Percentiles rank a stretch among this genome's conserved stretches.
These are phyloP conservation scores for Drosophila meridiana DNA, from an alignment of 2,888 invertebrate genomes.

Conservation along the genomic window DNA sequence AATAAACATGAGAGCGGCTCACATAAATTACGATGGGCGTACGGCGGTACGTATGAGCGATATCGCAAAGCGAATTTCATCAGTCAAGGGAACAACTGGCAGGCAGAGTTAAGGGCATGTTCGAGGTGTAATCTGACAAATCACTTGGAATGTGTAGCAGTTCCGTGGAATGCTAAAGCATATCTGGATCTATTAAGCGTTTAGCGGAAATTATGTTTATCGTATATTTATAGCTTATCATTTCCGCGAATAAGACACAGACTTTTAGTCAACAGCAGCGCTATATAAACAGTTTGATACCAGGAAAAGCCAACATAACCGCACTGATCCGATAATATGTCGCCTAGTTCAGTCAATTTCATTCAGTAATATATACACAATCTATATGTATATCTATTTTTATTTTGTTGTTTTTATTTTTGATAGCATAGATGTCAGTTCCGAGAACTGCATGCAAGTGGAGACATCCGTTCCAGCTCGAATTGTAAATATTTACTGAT, in stretches of 20 bases:
- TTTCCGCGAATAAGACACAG: conserved; percentile 36
- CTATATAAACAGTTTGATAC: conserved; percentile 26
- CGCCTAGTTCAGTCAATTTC: conserved; percentile 12
- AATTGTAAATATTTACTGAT: conserved; percentile 45
- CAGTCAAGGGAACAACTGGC: conserved; percentile 38
- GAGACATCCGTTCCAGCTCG: conserved; percentile 48
- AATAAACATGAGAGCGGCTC: conserved; percentile 64
- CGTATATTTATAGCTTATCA: conserved; percentile 41
- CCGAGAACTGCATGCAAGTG: conserved; percentile 43
- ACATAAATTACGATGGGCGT: conserved; percentile 65
- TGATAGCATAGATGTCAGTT: conserved; percentile 28
- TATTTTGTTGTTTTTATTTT: background rate
- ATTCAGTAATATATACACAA: background rate
- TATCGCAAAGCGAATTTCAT: conserved; percentile 62
- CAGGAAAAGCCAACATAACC: conserved; percentile 28
- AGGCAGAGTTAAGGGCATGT: background rate
- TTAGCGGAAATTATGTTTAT: background rate
- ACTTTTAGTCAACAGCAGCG: conserved; percentile 14
- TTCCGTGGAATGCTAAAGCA: background rate
- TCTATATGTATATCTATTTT: conserved; percentile 1
- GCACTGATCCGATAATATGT: conserved; percentile 26
- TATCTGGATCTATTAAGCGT: background rate
- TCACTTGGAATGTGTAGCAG: background rate
- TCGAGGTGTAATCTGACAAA: background rate
- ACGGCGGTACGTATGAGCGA: conserved; percentile 66